Evolutionary conservation across 2,888 invertebrate genomes (phyloP), one percentile per base, ranked within the genome.

Genomic region (Melinaea marsaeus): DNA sequence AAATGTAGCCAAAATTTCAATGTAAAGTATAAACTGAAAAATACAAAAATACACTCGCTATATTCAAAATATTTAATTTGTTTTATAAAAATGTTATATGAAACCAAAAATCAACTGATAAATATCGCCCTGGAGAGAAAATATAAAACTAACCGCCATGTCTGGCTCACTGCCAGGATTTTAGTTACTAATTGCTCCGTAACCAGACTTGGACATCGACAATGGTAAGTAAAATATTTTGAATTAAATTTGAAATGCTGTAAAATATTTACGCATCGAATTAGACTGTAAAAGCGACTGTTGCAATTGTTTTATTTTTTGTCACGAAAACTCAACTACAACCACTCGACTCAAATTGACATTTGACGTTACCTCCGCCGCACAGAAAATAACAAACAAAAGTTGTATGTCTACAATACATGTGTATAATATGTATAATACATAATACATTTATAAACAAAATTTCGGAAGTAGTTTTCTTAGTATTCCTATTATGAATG

Each of bases 171-270:
- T 54, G 57, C 64, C 64, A 64, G 60, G 22, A 51, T 32, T 51
- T 51, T 45, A 60, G 57, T 55, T 64, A 64, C 64, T 64, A 64
- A 64, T 64, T 64, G 64, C 63, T 64, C 56, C 57, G 60, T 57
- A 60, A 56, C 56, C 48, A 48, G 57, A 60, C 57, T 32, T 51
- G 33, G 42, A 13, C 54, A 59, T 51, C 13, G 42, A 13, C 54
- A 59, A 45, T 64, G 55, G 60, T 63, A 61, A 64, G 57, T 64
- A 60, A 61, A 64, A 64, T 61, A 58, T 13, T 54, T 57, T 61
- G 37, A 51, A 51, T 51, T 22, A 51, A 51, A 51, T 11, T 51
- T 51, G 51, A 51, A 51, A 51, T 51, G 51, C 32, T 51, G 51
- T 51, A 42, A 42, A 6, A 42, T 37, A 37, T 51, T 51, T 51